phyloP scores from a whole-genome alignment of 2,113 vertebrate species.

The Aegotheles bennettii region DNA sequence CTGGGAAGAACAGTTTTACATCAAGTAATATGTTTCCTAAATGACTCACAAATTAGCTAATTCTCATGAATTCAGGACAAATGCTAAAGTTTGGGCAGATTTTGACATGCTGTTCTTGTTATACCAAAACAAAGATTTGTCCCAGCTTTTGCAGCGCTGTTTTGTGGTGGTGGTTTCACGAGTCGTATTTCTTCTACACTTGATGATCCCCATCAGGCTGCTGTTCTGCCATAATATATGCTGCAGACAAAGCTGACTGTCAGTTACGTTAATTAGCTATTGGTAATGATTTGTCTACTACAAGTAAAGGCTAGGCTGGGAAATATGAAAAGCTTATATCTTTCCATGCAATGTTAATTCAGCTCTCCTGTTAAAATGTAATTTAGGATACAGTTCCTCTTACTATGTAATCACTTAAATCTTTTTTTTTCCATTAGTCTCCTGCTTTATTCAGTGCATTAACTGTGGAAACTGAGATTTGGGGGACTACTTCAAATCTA shows the following conservation, averaged over 20 bases:
- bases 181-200: not conserved
- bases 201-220: not conserved
- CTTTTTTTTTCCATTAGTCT: not conserved
- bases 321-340: not conserved
- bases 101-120: not conserved
- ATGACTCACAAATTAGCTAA: not conserved
- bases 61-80: not conserved
- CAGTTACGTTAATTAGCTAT: not conserved
- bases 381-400: not conserved
- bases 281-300: not conserved
- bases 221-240: not conserved
- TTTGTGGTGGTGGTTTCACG: slow-evolving; percentile 6
- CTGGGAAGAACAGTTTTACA: not conserved
- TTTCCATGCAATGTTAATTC: not conserved
- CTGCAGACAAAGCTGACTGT: not conserved
- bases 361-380: not conserved
- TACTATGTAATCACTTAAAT: not conserved
- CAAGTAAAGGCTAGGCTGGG: not conserved
- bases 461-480: not conserved
- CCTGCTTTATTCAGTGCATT: not conserved
- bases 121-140: not conserved
- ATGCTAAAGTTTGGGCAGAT: not conserved
- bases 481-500: not conserved
- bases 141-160: not conserved
- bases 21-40: not conserved